Evolutionary conservation across 2,797 vertebrate species (phyloP).

Genomic region (Amblyopsis hoosieri): DNA sequence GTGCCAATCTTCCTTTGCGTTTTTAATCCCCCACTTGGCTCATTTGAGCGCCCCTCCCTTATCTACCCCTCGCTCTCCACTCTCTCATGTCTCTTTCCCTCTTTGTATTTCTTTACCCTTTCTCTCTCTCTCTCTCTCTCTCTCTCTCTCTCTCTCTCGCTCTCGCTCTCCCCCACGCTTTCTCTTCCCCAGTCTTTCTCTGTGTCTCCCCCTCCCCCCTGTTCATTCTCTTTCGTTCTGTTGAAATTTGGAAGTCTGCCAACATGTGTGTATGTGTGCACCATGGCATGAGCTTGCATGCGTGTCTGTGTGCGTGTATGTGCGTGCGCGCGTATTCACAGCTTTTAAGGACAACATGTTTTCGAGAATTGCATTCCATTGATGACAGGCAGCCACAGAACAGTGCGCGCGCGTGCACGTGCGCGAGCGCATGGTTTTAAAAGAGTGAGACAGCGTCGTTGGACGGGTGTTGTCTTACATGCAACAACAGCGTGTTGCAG

Average conservation of each 20-base stretch:
- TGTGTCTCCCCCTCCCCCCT: conserved; percentile 15
- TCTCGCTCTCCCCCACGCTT: conserved; percentile 31
- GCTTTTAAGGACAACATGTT: conserved; percentile 34
- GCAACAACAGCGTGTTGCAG: conserved; percentile 72
- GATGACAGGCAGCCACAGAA: conserved; percentile 34
- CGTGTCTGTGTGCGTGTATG: conserved; percentile 16
- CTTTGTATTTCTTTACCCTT: conserved; percentile 12
- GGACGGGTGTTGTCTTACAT: conserved; percentile 73
- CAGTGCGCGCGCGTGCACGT: conserved; percentile 5
- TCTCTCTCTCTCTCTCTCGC: conserved; percentile 11
- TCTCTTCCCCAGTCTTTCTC: no score
- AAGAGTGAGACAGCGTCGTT: conserved; percentile 25
- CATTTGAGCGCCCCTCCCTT: conserved; percentile 36
- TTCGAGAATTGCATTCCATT: conserved; percentile 61
- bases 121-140: not conserved
- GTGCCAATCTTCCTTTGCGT: conserved; percentile 48
- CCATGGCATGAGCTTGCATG: not conserved
- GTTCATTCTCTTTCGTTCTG: conserved; percentile 48
- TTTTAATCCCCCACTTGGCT: conserved; percentile 43
- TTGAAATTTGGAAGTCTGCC: conserved; percentile 50
- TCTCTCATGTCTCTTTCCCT: conserved; percentile 20
- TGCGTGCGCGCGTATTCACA: conserved; percentile 20
- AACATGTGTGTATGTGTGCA: conserved; percentile 22
- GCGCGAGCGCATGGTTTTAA: conserved; percentile 11
- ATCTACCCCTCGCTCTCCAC: conserved; percentile 7